phyloP scores from a whole-genome alignment of 2,797 vertebrate genomes.

The Astyanax mexicanus region DNA sequence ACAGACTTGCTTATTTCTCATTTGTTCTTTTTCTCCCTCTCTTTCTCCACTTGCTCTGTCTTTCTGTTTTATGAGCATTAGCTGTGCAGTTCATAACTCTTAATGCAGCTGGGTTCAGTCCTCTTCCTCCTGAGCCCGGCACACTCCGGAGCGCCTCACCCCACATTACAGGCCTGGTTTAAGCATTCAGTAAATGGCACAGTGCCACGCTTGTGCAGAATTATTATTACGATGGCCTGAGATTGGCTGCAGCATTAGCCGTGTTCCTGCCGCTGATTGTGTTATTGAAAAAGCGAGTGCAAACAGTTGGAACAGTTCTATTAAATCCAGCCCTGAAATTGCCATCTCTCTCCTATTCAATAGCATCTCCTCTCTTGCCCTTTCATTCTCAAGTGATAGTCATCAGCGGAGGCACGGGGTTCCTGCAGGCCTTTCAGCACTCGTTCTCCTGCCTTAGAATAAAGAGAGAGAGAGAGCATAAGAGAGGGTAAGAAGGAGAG shows the following conservation, averaged over 20 bases:
- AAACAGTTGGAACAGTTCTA: conserved; percentile 32
- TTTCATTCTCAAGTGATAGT: conserved; percentile 19
- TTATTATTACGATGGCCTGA: conserved; percentile 29
- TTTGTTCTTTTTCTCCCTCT: no score
- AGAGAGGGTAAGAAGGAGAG: background rate
- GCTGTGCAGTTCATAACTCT: no score
- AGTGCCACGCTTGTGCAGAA: background rate
- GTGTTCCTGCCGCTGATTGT: conserved; percentile 25
- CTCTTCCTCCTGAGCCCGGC: background rate
- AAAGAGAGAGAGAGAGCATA: background rate
- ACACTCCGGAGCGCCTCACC: background rate
- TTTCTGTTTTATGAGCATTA: no score
- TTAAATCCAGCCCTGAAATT: conserved; percentile 33
- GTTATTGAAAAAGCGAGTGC: conserved; percentile 8
- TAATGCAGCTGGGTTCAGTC: no score
- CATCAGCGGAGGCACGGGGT: conserved; percentile 31
- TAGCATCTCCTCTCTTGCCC: background rate
- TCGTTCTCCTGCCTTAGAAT: background rate
- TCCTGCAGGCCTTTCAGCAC: conserved; percentile 12
- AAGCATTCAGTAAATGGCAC: background rate
- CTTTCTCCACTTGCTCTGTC: no score
- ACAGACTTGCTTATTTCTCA: no score
- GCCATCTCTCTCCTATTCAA: conserved; percentile 1
- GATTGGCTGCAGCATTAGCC: conserved; percentile 14
- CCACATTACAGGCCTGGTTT: background rate